Conservation (phyloP, 2,888 invertebrate genomes). For the Sarcophaga caerulescens region DNA sequence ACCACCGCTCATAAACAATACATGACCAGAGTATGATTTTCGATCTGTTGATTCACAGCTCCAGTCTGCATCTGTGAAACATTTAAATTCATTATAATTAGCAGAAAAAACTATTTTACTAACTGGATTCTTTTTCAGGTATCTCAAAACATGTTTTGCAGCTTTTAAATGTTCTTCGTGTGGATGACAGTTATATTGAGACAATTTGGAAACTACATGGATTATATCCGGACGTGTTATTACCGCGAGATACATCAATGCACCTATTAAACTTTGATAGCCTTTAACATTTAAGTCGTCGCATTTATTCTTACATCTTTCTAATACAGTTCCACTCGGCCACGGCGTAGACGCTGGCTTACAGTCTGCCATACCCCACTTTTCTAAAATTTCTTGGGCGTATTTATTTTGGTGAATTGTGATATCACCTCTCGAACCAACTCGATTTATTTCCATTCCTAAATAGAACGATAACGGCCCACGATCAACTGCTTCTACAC, state of each 20-base stretch:
- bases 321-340: too few species aligned
- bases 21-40: too few species aligned
- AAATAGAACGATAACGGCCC: too few species aligned
- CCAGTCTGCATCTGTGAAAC: slow-evolving; percentile 53
- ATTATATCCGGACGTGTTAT: slow-evolving; percentile 53
- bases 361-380: too few species aligned
- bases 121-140: slow-evolving; percentile 51
- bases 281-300: too few species aligned
- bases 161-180: slow-evolving; percentile 58
- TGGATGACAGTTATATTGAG: slow-evolving; percentile 49
- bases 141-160: slow-evolving; percentile 62
- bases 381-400: too few species aligned
- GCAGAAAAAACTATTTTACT: slow-evolving; percentile 26
- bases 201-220: slow-evolving; percentile 47
- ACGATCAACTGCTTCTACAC: not conserved
- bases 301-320: slow-evolving; percentile 2
- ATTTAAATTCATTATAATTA: slow-evolving; percentile 45
- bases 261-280: slow-evolving; percentile 51
- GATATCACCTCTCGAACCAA: too few species aligned
- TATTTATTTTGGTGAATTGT: too few species aligned
- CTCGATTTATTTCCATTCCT: too few species aligned
- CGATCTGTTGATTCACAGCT: too few species aligned
- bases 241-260: slow-evolving; percentile 50
- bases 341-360: too few species aligned
- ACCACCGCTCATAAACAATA: too few species aligned